Percentiles rank a stretch among this genome's conserved stretches.
These are phyloP conservation scores for Drosophila malerkotliana DNA, from an alignment of 1,140 invertebrate genomes.

Conservation along the genomic window DNA sequence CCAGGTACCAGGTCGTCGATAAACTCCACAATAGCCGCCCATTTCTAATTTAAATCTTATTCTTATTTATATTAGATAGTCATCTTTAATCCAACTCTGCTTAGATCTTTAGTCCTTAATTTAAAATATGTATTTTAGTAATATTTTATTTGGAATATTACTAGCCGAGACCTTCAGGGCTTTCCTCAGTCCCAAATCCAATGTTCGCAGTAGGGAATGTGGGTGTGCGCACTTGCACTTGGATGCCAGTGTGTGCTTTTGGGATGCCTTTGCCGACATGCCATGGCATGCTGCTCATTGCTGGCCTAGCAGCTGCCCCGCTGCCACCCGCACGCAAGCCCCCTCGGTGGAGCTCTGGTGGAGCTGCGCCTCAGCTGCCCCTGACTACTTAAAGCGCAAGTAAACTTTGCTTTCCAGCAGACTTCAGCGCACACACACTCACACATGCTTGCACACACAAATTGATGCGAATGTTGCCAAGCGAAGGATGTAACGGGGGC, in stretches of 20 bases:
- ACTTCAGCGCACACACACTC: conserved; percentile 39
- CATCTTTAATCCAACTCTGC: too few species aligned
- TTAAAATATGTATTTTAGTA: too few species aligned
- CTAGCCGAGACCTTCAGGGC: neutral
- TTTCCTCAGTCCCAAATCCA: conserved; percentile 4
- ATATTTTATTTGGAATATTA: too few species aligned
- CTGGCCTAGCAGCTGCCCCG: conserved; percentile 14
- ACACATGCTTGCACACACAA: conserved; percentile 35
- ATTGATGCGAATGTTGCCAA: conserved; percentile 54
- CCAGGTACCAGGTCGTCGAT: too few species aligned
- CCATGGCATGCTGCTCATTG: conserved; percentile 53
- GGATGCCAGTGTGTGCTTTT: conserved; percentile 57
- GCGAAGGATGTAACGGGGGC: conserved; percentile 14
- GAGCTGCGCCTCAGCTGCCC: conserved; percentile 14
- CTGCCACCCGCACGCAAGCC: conserved; percentile 1
- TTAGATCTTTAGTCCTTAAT: too few species aligned
- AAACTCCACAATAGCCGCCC: too few species aligned
- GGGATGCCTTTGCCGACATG: conserved; percentile 58
- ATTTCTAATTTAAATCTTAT: too few species aligned
- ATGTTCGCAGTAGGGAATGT: conserved; percentile 24
- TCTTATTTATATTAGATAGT: too few species aligned
- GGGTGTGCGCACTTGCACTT: conserved; percentile 59
- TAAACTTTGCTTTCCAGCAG: conserved; percentile 73
- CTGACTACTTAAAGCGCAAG: conserved; percentile 78
- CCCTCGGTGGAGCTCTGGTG: neutral